Evolutionary conservation across 2,113 vertebrate genomes (phyloP), one percentile per base, ranked within the genome.

Genomic region (Anhinga rufa): DNA sequence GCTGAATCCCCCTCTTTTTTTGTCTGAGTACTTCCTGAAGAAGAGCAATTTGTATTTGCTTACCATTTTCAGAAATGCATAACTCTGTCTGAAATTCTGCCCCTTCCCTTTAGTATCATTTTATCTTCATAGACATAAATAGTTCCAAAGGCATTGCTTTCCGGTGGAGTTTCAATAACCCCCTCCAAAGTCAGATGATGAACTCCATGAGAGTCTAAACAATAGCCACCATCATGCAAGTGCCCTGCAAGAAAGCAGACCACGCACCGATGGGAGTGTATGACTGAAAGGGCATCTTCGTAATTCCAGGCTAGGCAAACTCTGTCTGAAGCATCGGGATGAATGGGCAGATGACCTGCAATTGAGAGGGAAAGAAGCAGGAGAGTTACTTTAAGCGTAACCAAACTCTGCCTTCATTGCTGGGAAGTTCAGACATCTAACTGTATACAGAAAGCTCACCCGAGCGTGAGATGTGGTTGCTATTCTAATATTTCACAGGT

Each of bases 281-380:
- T 97, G 19, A 99, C 51, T 0, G 97, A 88, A 64, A 99, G 98
- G 31, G 99, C 97, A 5, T 98, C 98, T 11, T 97, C 57, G 9
- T 98, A 98, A 97, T 99, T 99, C 99, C 99, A 99, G 28, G 99
- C 98, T 13, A 99, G 98, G 92, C 98, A 99, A 36, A 98, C 89
- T 2, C 76, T 36, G 4, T 97, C 95, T 6, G 99, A 98, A 74
- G 98, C 98, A 6, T 20, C 5, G 1, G 99, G 99, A 72, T 99
- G 99, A 77, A 99, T 96, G 7, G 99, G 99, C 71, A 99, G 93
- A 82, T 99, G 99, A 95, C 98, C 99, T 99, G 98, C 66, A 88
- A 69, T 26, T 31, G 83, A 52, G 64, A 78, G 51, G 42, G 49
- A 93, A 84, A 94, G 64, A 92, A 91, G 25, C 4, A 65, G 17